phyloP scores from a whole-genome alignment of 1,140 invertebrate species.

The Nilaparvata lugens region DNA sequence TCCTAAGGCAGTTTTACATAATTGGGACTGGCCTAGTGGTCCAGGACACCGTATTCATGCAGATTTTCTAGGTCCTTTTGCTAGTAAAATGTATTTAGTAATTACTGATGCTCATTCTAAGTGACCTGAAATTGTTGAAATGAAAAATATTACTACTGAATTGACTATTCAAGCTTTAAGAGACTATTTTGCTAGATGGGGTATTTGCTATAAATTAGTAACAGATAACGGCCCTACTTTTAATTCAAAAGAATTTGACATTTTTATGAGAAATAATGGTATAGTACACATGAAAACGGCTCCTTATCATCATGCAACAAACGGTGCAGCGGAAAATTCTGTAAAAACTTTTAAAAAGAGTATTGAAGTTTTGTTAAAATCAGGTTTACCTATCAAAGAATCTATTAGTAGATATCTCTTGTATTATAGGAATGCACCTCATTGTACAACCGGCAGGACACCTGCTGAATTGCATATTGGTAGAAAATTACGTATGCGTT shows the following conservation, averaged over 20 bases:
- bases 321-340: conserved; percentile 29
- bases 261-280: too few relatives aligned
- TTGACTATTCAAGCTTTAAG: conserved; percentile 15
- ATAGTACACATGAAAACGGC: too few relatives aligned
- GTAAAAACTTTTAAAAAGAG: conserved; percentile 14
- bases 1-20: too few relatives aligned
- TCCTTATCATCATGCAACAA: conserved; percentile 19
- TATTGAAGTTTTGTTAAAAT: not conserved
- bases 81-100: conserved; percentile 33
- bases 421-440: conserved; percentile 9
- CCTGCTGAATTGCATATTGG: conserved; percentile 19
- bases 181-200: conserved; percentile 26
- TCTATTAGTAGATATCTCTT: not conserved
- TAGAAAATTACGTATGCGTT: conserved; percentile 15
- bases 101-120: conserved; percentile 40
- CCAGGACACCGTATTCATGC: conserved; percentile 28
- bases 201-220: conserved; percentile 24
- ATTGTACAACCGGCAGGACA: conserved; percentile 13
- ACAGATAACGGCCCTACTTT: conserved; percentile 30
- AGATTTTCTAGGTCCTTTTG: conserved; percentile 37
- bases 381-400: not conserved
- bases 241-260: conserved; percentile 5
- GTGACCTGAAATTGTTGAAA: conserved; percentile 33
- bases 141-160: conserved; percentile 6
- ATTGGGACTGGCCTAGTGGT: too few relatives aligned